These are phyloP conservation scores for Cyanoderma ruficeps DNA, from an alignment of 2,113 vertebrate species.

Conservation along the genomic window DNA sequence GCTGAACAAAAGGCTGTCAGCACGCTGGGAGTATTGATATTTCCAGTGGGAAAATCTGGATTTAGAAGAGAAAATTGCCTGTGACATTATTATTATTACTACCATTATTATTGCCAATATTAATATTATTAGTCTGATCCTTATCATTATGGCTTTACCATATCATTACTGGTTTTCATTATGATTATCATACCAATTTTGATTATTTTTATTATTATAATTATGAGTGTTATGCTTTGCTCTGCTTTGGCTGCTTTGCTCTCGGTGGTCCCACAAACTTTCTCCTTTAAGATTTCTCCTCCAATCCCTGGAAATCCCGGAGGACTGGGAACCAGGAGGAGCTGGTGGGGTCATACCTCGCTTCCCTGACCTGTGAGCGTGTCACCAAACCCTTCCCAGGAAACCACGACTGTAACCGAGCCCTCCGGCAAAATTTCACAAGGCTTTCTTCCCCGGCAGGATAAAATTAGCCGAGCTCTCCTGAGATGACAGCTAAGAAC, in stretches of 20 bases:
- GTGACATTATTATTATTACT: too few relatives aligned
- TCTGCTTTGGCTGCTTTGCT: not conserved
- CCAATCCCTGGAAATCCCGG: fast-evolving
- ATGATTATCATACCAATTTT: not conserved
- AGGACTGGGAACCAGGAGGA: not conserved
- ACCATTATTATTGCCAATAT: not conserved
- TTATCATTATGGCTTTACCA: not conserved
- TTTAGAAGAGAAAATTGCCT: not conserved
- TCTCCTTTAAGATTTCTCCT: not conserved
- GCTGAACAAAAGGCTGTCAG: not conserved
- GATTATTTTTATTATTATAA: not conserved
- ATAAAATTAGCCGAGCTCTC: slow-evolving; percentile 67
- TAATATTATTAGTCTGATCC: not conserved
- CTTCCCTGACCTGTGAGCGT: not conserved
- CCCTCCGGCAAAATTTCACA: slow-evolving; percentile 45
- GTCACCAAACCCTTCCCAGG: slow-evolving; percentile 14
- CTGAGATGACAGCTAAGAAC: slow-evolving; percentile 61
- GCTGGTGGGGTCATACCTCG: not conserved
- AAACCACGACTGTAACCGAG: not conserved
- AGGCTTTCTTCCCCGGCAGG: slow-evolving; percentile 66
- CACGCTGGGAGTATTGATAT: not conserved
- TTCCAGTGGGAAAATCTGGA: not conserved
- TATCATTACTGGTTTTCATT: not conserved
- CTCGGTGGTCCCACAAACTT: not conserved
- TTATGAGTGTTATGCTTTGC: not conserved